A percentile compares a stretch with the other conserved stretches of the same genome.
Evolutionary conservation across 2,113 vertebrate species (phyloP).

Genomic region (Eonycteris spelaea): DNA sequence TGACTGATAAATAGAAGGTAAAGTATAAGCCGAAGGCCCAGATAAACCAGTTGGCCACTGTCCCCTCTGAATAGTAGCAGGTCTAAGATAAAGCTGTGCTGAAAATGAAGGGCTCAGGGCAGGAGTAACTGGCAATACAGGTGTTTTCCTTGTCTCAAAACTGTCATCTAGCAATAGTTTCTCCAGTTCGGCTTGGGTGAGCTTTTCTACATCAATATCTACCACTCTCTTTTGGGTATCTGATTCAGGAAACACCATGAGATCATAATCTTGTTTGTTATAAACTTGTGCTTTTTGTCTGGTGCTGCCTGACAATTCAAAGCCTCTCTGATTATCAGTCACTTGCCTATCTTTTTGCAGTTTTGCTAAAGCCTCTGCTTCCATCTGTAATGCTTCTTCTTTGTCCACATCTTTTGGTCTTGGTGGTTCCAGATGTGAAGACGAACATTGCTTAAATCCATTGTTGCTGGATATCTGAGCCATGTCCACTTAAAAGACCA

Average conservation of each 20-base stretch:
- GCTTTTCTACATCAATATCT: conserved; percentile 93
- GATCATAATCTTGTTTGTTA: conserved; percentile 90
- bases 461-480: conserved; percentile 94
- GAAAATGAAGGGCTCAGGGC: conserved; percentile 89
- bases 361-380: conserved; percentile 95
- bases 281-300: conserved; percentile 77
- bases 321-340: conserved; percentile 75
- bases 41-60: conserved; percentile 88
- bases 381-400: conserved; percentile 99
- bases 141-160: conserved; percentile 86
- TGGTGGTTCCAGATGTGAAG: conserved; percentile 76
- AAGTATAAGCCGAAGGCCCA: conserved; percentile 82
- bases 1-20: conserved; percentile 86
- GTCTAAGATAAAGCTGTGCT: conserved; percentile 84
- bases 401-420: conserved; percentile 91
- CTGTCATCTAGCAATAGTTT: conserved; percentile 93
- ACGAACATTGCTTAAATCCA: conserved; percentile 89
- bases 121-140: conserved; percentile 84
- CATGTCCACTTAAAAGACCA: conserved; percentile 89
- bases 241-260: conserved; percentile 95
- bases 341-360: conserved; percentile 88
- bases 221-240: conserved; percentile 86
- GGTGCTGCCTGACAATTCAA: conserved; percentile 74
- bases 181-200: conserved; percentile 94
- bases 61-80: conserved; percentile 81